Evolutionary conservation across 2,113 vertebrate species (phyloP).

Genomic region (Dendrocopos noguchii): DNA sequence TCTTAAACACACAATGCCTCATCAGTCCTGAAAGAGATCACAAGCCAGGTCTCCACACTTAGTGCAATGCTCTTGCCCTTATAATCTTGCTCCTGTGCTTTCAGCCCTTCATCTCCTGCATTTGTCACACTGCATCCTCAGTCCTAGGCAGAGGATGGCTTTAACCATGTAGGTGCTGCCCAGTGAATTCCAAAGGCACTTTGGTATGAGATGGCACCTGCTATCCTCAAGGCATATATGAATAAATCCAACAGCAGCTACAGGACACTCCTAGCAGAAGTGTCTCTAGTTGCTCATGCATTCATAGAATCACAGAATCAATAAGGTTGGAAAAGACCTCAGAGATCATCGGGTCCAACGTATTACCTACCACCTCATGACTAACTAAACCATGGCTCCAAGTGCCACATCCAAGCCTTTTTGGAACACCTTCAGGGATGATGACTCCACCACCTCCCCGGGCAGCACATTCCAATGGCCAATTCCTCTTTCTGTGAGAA

Average conservation of each 20-base stretch:
- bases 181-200: not conserved
- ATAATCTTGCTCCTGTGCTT: not conserved
- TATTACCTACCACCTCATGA: no score
- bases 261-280: not conserved
- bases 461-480: no score
- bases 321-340: no score
- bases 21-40: not conserved
- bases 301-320: not conserved
- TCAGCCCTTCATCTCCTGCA: not conserved
- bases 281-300: fast-evolving
- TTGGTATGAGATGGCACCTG: not conserved
- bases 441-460: no score
- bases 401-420: no score
- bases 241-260: not conserved
- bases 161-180: not conserved
- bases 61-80: not conserved
- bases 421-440: no score
- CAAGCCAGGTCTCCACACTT: not conserved
- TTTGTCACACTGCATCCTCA: not conserved
- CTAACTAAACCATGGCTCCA: no score
- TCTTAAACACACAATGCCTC: not conserved
- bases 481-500: no score
- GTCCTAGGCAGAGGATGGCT: not conserved
- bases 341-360: no score
- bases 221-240: not conserved